These are phyloP conservation scores for Arctopsyche grandis DNA, from an alignment of 1,140 invertebrate genomes.

Conservation along the genomic window DNA sequence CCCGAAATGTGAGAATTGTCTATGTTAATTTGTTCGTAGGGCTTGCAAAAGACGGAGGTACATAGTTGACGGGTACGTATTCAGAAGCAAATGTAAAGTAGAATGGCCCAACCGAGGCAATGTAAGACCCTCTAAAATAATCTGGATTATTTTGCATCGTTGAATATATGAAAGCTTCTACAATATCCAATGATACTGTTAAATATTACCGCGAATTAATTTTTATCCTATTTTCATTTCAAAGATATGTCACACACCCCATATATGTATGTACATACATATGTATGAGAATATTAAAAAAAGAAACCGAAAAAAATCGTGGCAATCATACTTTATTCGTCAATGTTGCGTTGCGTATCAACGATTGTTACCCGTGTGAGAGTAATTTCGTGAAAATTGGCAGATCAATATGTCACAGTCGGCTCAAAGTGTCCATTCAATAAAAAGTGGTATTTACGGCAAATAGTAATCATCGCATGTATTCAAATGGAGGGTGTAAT, in stretches of 20 bases:
- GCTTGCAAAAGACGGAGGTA: slow-evolving; percentile 10
- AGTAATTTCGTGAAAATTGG: slow-evolving; percentile 5
- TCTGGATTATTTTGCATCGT: slow-evolving; percentile 47
- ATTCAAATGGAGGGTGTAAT: slow-evolving; percentile 46
- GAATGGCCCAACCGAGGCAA: background rate
- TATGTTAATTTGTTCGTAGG: slow-evolving; percentile 14
- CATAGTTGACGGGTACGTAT: background rate
- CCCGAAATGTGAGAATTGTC: background rate
- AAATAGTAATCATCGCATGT: slow-evolving; percentile 45
- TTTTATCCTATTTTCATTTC: background rate
- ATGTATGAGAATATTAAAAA: no score
- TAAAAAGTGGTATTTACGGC: slow-evolving; percentile 42
- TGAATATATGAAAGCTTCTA: slow-evolving; percentile 35
- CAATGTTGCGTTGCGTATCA: background rate
- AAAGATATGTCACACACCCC: background rate
- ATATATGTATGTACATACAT: background rate
- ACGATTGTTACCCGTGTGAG: background rate
- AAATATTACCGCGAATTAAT: background rate
- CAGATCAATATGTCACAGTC: slow-evolving; percentile 33
- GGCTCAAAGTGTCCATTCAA: slow-evolving; percentile 27
- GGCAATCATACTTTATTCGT: no score
- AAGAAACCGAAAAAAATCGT: no score
- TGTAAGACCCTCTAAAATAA: slow-evolving; percentile 29
- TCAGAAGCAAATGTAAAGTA: slow-evolving; percentile 3
- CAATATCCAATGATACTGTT: background rate